A percentile compares a stretch with the other conserved stretches of the same genome.
These are phyloP conservation scores for Larimichthys crocea DNA, from an alignment of 2,113 vertebrate species.

Conservation along the genomic window DNA sequence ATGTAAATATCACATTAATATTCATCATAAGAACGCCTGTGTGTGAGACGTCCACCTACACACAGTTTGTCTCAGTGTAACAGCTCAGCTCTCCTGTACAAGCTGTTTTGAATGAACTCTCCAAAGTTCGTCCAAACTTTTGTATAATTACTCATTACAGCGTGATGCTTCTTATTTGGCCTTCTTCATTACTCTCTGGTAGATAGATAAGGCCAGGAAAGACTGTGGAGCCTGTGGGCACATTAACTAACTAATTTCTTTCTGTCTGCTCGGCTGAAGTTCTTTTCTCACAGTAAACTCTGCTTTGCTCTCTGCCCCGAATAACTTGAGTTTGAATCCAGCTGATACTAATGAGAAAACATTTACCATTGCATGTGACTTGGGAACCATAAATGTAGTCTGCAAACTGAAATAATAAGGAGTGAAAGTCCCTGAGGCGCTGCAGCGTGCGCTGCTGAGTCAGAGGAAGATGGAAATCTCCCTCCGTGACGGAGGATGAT, in stretches of 20 bases:
- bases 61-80: too few relatives aligned
- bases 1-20: too few relatives aligned
- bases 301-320: slow-evolving; percentile 13
- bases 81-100: neutral
- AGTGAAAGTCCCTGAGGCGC: too few relatives aligned
- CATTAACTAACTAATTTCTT: slow-evolving; percentile 60
- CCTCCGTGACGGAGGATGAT: too few relatives aligned
- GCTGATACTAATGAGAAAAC: neutral
- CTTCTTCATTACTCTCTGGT: slow-evolving; percentile 1
- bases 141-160: slow-evolving; percentile 17
- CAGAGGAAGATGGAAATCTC: too few relatives aligned
- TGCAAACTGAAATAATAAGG: too few relatives aligned
- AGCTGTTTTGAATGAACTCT: neutral
- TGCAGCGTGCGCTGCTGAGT: too few relatives aligned
- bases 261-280: slow-evolving; percentile 48
- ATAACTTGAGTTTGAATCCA: slow-evolving; percentile 26
- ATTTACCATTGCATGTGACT: too few relatives aligned
- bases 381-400: too few relatives aligned
- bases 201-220: slow-evolving; percentile 6
- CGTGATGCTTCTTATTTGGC: neutral
- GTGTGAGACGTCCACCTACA: too few relatives aligned
- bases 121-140: neutral
- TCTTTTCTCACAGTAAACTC: slow-evolving; percentile 32
- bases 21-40: too few relatives aligned
- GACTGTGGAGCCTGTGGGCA: slow-evolving; percentile 30